These are phyloP conservation scores for Chanos chanos DNA, from an alignment of 2,797 vertebrate species.

Conservation along the genomic window DNA sequence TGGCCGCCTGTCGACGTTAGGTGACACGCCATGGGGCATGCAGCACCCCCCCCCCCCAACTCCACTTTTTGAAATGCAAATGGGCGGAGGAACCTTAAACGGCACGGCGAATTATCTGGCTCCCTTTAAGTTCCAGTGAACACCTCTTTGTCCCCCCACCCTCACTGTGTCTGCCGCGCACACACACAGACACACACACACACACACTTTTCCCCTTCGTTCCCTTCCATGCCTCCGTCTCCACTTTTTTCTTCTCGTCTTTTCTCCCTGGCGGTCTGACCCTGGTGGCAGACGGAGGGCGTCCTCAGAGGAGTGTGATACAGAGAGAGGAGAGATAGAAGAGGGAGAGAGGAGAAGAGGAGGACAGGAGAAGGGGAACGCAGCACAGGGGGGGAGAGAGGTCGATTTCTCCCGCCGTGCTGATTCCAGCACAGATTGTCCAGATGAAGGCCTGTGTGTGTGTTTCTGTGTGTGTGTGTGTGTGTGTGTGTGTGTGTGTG, in stretches of 20 bases:
- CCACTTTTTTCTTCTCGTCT: constrained; percentile 12
- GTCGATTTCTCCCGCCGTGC: constrained; percentile 44
- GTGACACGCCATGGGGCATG: constrained; percentile 66
- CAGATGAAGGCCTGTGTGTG: constrained; percentile 53
- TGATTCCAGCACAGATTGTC: constrained; percentile 53
- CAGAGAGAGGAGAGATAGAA: constrained; percentile 41
- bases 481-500: too few relatives aligned
- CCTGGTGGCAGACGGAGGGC: constrained; percentile 50
- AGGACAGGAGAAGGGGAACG: constrained; percentile 28
- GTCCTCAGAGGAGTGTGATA: constrained; percentile 64
- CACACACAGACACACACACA: neutral
- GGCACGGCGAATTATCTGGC: constrained; percentile 63
- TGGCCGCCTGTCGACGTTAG: constrained; percentile 78
- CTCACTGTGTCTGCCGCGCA: too few relatives aligned
- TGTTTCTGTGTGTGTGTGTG: constrained; percentile 1
- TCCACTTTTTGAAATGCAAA: constrained; percentile 79
- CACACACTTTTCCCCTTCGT: constrained; percentile 8
- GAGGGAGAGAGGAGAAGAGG: constrained; percentile 48
- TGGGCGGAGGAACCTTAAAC: constrained; percentile 80
- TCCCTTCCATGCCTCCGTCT: neutral
- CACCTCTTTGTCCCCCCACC: constrained; percentile 26
- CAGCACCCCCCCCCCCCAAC: constrained; percentile 55
- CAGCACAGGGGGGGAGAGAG: constrained; percentile 37
- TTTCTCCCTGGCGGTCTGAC: constrained; percentile 47
- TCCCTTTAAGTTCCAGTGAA: constrained; percentile 64